Evolutionary conservation across 2,888 invertebrate genomes (phyloP), one percentile per base, ranked within the genome.

Genomic region (Atethmia centrago): DNA sequence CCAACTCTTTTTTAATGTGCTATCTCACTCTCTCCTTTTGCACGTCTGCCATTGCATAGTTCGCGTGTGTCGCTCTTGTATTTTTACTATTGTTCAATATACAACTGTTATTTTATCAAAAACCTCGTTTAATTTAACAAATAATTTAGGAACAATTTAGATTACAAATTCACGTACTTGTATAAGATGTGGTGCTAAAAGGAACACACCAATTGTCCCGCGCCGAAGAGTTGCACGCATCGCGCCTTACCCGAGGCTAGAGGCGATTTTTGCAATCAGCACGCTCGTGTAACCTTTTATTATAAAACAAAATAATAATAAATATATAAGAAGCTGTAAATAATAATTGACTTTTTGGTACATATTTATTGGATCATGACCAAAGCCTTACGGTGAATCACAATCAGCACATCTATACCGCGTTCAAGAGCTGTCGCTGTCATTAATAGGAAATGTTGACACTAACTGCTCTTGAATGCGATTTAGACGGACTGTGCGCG

Each of bases 231-330:
- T 76, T 62, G 80, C 70, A 71, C 76, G 74, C 82, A 82, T 78
- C 77, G 65, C 72, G 63, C 70, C 78, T 75, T 77, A 84, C 83
- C 71, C 82, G 82, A 81, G 84, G 85, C 89, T 83, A 77, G 81
- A 80, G 83, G 88, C 89, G 77, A 84, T 81, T 82, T 86, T 87
- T 56, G 88, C 88, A 88, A 89, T 89, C 90, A 87, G 80, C 84
- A 77, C 76, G 75, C 83, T 83, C 73, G 83, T 88, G 85, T 82
- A 82, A 79, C 79, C 77, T 82, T 86, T 84, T 84, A 74, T 80
- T 79, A 70, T 62, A 71, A 80, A 84, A 74, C 40, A 78, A 77
- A 79, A 71, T 73, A 67, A 68, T 73, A 80, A 71, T 79, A 83
- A 76, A 82, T 78, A 78, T 66, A 36, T 73, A 71, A 71, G 59